Conservation (phyloP, 2,797 vertebrate genomes). For the Ptychobarbus kaznakovi region DNA sequence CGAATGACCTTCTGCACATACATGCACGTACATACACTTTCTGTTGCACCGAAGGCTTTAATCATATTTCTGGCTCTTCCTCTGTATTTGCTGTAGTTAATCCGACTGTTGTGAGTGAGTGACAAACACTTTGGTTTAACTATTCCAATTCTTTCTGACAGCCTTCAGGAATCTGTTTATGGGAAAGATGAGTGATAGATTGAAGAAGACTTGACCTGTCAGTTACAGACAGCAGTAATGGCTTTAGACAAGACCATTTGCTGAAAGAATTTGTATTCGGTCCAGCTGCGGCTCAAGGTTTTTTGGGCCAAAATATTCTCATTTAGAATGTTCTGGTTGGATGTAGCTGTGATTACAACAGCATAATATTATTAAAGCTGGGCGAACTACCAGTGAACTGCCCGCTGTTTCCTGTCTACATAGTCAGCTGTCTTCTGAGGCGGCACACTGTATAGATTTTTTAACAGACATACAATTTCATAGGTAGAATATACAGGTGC, state of each 20-base stretch:
- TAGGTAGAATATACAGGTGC: background rate
- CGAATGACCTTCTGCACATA: conserved; percentile 10
- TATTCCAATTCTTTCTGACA: conserved; percentile 26
- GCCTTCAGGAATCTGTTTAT: conserved; percentile 33
- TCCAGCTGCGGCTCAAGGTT: background rate
- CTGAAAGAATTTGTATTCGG: conserved; percentile 30
- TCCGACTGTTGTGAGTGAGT: conserved; percentile 50
- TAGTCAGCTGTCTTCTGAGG: background rate
- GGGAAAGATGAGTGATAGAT: conserved; percentile 48
- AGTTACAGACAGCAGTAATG: conserved; percentile 30
- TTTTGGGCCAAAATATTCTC: background rate
- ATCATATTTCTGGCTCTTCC: conserved; percentile 50
- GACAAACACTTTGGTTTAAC: conserved; percentile 49
- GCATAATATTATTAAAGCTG: conserved; percentile 1
- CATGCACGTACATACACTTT: background rate
- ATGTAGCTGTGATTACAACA: background rate
- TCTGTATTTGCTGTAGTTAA: conserved; percentile 41
- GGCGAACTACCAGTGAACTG: background rate
- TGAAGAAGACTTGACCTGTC: conserved; percentile 32
- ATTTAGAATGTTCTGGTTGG: conserved; percentile 17
- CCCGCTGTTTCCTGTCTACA: background rate
- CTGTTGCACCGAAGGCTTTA: conserved; percentile 9
- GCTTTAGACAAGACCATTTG: conserved; percentile 40
- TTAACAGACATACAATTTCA: background rate
- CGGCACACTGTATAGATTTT: background rate